Percentiles rank a stretch among this genome's conserved stretches.
These are phyloP conservation scores for Lasioglossum zephyrum DNA, from an alignment of 2,888 invertebrate species.

Conservation along the genomic window DNA sequence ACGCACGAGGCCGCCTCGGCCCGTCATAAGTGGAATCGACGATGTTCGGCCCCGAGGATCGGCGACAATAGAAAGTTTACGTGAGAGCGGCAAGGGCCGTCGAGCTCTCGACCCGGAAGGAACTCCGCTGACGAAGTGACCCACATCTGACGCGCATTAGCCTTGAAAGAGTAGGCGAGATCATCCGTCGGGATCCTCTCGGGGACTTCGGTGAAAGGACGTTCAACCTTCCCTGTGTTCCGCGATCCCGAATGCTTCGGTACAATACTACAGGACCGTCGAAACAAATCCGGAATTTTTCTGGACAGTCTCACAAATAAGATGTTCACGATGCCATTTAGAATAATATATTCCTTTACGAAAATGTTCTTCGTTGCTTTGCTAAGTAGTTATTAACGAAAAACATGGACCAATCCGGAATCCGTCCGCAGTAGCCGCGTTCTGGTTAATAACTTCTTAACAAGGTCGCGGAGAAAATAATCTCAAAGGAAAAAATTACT, in stretches of 20 bases:
- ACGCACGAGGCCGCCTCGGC: constrained; percentile 48
- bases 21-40: constrained; percentile 26
- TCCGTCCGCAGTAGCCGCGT: no score
- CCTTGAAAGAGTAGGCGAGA: constrained; percentile 46
- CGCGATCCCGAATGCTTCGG: neutral
- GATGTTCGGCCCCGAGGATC: constrained; percentile 21
- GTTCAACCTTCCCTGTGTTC: neutral
- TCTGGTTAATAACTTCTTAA: no score
- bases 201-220: neutral
- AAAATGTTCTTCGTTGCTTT: no score
- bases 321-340: no score
- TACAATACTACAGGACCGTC: neutral
- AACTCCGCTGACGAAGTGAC: constrained; percentile 79
- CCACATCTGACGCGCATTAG: constrained; percentile 76
- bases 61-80: constrained; percentile 80
- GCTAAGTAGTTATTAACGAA: no score
- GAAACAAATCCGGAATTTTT: no score
- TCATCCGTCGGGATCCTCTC: constrained; percentile 3
- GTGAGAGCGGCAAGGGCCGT: constrained; percentile 56
- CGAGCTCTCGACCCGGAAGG: constrained; percentile 79
- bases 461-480: no score
- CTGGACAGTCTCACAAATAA: no score
- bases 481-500: no score
- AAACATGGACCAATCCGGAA: no score
- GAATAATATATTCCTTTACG: no score